These are phyloP conservation scores for Mormyrus proboscirostris DNA, from an alignment of 2,797 vertebrate genomes.

Conservation along the genomic window DNA sequence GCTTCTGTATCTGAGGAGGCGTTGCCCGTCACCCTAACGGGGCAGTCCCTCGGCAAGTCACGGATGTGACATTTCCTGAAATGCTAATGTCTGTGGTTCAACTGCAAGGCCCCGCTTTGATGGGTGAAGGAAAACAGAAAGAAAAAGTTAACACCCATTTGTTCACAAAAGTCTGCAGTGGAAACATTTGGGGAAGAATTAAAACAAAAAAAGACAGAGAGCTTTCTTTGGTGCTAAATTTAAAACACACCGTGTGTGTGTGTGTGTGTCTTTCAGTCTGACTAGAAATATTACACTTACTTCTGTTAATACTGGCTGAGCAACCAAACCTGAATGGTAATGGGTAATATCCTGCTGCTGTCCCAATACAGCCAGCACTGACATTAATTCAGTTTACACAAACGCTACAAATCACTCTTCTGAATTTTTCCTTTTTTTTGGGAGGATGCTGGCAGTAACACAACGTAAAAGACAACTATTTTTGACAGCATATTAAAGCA, in stretches of 20 bases:
- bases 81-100: slow-evolving; percentile 62
- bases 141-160: not conserved
- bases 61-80: slow-evolving; percentile 64
- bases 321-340: not conserved
- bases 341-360: not conserved
- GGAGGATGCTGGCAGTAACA: not conserved
- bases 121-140: slow-evolving; percentile 5
- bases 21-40: slow-evolving; percentile 34
- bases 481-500: not conserved
- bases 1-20: not conserved
- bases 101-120: slow-evolving; percentile 13
- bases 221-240: not conserved
- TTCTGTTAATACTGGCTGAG: not conserved
- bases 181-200: slow-evolving; percentile 16
- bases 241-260: not conserved
- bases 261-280: not conserved
- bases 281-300: not conserved
- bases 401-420: not conserved
- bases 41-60: slow-evolving; percentile 49
- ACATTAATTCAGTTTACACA: not conserved
- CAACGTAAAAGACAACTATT: not conserved
- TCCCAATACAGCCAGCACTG: not conserved
- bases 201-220: not conserved
- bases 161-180: not conserved
- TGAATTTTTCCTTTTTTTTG: not conserved